Evolutionary conservation across 2,113 vertebrate species (phyloP), one percentile per base, ranked within the genome.

Genomic region (Oncorhynchus kisutch): DNA sequence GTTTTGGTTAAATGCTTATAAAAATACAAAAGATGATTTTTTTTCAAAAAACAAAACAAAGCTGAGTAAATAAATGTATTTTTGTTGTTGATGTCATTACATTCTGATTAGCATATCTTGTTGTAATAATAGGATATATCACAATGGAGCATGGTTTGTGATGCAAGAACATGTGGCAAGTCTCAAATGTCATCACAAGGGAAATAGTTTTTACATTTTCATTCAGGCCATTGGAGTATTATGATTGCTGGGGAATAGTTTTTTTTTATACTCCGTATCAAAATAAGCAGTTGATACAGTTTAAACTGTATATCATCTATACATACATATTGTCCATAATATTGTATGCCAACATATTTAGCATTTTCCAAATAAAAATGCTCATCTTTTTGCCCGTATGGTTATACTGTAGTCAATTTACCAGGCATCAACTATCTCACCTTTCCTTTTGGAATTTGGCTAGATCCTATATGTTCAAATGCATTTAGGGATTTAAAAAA

Each of bases 1-100:
- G 14, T 78, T 77, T 77, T 22, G 76, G 77, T 70, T 83, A 87
- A 76, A 79, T 88, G 87, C 74, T 73, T 75, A 81, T 29, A 81
- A 84, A 78, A 85, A 81, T 81, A 78, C 77, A 81, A 74, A 83
- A 82, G 48, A 80, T 14, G 68, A 49, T 67, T 78, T 81, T 67
- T 78, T 81, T 8, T 74, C 27, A 70, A 73, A 48, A 27, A 80
- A 60, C 59, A 57, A 79, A 76, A 71, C 31, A 74, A 78, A 74
- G 67, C 59, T 67, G n/a, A 72, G 49, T 51, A 27, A 71, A 64
- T 82, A 80, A 57, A 76, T 62, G 4, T 4, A 14, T 51, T 51
- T 7, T 54, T 18, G 69, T 65, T 54, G 71, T 82, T 29, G 27
- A 74, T 67, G 71, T 65, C 45, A 54, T 86, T 78, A 74, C 78